These are phyloP conservation scores for Cydia fagiglandana DNA, from an alignment of 1,140 invertebrate species.

Conservation along the genomic window DNA sequence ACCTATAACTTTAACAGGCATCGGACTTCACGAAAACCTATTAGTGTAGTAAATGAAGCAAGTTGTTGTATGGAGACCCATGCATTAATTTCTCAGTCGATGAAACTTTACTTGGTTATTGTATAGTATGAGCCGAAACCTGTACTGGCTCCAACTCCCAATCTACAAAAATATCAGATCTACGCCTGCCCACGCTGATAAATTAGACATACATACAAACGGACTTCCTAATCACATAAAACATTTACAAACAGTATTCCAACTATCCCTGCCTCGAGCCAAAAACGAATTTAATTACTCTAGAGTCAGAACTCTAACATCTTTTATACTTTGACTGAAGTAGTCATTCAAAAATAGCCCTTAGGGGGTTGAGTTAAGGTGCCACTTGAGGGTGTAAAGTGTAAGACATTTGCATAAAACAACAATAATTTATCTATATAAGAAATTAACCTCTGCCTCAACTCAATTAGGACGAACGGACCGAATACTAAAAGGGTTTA, in stretches of 20 bases:
- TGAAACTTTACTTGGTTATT: too few species aligned
- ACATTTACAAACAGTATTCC: slow-evolving; percentile 59
- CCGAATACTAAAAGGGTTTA: slow-evolving; percentile 68
- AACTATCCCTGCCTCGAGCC: slow-evolving; percentile 53
- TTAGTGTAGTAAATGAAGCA: too few species aligned
- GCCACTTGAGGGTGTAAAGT: not conserved
- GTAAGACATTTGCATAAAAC: slow-evolving; percentile 70
- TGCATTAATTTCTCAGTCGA: too few species aligned
- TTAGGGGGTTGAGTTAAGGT: not conserved
- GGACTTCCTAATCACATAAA: slow-evolving; percentile 67
- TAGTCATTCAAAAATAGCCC: not conserved
- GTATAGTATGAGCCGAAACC: too few species aligned
- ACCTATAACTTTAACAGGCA: too few species aligned
- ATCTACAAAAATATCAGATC: slow-evolving; percentile 12
- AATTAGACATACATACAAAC: slow-evolving; percentile 33
- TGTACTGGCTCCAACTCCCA: not conserved
- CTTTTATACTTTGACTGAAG: not conserved
- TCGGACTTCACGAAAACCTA: too few species aligned
- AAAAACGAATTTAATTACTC: slow-evolving; percentile 72
- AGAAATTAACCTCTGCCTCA: slow-evolving; percentile 71
- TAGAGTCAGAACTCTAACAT: slow-evolving; percentile 49
- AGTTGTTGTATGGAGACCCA: too few species aligned
- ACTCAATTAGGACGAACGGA: slow-evolving; percentile 67
- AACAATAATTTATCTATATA: slow-evolving; percentile 72
- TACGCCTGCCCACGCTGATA: slow-evolving; percentile 4